A percentile compares a stretch with the other conserved stretches of the same genome.
Conservation (phyloP, 1,140 invertebrate species). For the Papilio xuthus region DNA sequence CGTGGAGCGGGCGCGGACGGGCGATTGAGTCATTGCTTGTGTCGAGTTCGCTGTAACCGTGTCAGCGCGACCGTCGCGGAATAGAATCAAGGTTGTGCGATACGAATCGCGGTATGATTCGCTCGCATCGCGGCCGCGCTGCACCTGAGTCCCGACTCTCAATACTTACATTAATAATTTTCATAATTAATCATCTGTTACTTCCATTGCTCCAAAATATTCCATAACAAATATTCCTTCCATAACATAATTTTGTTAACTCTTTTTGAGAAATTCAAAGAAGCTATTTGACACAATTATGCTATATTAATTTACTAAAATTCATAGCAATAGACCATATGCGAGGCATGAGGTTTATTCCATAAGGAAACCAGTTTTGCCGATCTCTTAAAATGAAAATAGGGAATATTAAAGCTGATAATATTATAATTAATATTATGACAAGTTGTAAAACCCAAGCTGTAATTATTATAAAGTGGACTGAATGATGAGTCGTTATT, state of each 20-base stretch:
- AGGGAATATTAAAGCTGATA: too few species aligned
- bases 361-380: too few species aligned
- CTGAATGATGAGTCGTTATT: background rate
- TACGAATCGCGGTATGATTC: constrained; percentile 47
- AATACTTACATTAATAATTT: background rate
- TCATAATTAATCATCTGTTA: background rate
- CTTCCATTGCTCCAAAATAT: background rate
- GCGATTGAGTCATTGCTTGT: constrained; percentile 66
- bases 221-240: background rate
- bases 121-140: constrained; percentile 44
- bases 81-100: constrained; percentile 68
- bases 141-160: constrained; percentile 45
- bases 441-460: background rate
- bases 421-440: background rate
- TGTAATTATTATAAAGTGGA: background rate
- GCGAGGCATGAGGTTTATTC: too few species aligned
- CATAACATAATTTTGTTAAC: too few species aligned
- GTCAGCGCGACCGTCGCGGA: constrained; percentile 68
- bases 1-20: constrained; percentile 40
- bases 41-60: constrained; percentile 59
- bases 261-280: too few species aligned
- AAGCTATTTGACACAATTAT: too few species aligned
- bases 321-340: too few species aligned
- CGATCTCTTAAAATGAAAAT: too few species aligned
- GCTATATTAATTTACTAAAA: too few species aligned